Conservation (phyloP, 2,888 invertebrate genomes). For the Auanema freiburgensis region DNA sequence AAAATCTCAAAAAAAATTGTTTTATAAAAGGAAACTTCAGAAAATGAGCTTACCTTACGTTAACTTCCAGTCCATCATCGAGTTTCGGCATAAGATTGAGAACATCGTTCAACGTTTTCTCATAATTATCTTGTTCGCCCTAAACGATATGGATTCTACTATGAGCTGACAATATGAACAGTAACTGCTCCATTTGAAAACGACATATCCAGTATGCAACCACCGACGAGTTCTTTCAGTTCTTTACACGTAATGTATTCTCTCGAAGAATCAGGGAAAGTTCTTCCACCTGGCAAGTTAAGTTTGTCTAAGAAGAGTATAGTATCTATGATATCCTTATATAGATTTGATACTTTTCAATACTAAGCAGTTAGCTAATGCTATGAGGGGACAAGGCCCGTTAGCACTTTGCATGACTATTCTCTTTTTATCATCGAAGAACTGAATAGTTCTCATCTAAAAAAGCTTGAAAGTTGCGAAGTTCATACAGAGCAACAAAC, state of each 20-base stretch:
- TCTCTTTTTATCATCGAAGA: conserved; percentile 63
- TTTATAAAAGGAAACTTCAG: not conserved
- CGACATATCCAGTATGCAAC: conserved; percentile 67
- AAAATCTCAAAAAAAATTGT: conserved; percentile 23
- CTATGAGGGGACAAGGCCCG: conserved; percentile 72
- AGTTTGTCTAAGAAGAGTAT: not conserved
- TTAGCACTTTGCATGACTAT: conserved; percentile 71
- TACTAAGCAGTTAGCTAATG: conserved; percentile 70
- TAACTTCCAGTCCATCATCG: conserved; percentile 71
- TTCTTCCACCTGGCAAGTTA: not conserved
- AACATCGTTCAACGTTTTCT: conserved; percentile 71
- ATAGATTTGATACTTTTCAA: conserved; percentile 64
- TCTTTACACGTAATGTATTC: conserved; percentile 67
- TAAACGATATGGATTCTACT: conserved; percentile 1
- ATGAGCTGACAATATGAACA: not conserved
- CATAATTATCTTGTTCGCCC: conserved; percentile 65
- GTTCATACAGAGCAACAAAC: not conserved
- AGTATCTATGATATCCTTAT: too few relatives aligned
- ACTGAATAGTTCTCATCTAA: conserved; percentile 69
- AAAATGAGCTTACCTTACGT: conserved; percentile 67
- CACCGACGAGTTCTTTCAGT: conserved; percentile 68
- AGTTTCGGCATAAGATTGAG: conserved; percentile 69
- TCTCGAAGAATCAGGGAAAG: not conserved
- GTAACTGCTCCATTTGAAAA: conserved; percentile 59
- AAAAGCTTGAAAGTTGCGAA: conserved; percentile 13